A percentile compares a stretch with the other conserved stretches of the same genome.
These are phyloP conservation scores for Prinia subflava DNA, from an alignment of 2,113 vertebrate species.

Conservation along the genomic window DNA sequence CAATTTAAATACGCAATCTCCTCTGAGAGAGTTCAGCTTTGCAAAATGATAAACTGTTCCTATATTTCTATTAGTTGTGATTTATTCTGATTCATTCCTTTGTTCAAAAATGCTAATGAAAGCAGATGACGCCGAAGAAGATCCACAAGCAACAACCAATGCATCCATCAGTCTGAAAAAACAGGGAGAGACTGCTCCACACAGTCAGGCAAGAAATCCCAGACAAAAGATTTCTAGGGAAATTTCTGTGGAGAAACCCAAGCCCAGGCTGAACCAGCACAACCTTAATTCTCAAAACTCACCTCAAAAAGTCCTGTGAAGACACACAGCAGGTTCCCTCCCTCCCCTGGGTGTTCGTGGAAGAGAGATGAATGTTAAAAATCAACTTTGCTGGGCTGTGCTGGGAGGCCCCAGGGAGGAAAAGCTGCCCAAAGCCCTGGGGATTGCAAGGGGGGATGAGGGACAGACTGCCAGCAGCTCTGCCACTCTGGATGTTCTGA, in stretches of 20 bases:
- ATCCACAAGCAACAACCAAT: background rate
- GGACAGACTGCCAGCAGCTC: background rate
- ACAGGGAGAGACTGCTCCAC: background rate
- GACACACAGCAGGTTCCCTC: background rate
- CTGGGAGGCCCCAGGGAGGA: background rate
- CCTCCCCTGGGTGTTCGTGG: background rate
- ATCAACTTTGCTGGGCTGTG: background rate
- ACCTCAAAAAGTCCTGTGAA: background rate
- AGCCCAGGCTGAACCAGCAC: background rate
- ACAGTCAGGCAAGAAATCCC: background rate
- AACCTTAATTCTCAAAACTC: slow-evolving; percentile 6
- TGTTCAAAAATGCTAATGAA: slow-evolving; percentile 56
- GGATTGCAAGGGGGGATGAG: background rate
- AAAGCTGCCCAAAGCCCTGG: background rate
- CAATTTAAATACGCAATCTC: slow-evolving; percentile 61
- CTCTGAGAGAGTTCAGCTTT: slow-evolving; percentile 37
- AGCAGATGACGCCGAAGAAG: slow-evolving; percentile 20
- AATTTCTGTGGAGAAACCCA: background rate
- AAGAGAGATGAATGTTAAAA: background rate
- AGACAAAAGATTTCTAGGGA: background rate
- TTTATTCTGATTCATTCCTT: slow-evolving; percentile 58
- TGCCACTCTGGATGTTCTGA: accelerated
- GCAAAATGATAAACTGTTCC: slow-evolving; percentile 51
- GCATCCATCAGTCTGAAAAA: background rate
- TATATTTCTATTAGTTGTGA: slow-evolving; percentile 55